Evolutionary conservation across 1,140 invertebrate species (phyloP), one percentile per base, ranked within the genome.

Genomic region (Eumeta japonica): DNA sequence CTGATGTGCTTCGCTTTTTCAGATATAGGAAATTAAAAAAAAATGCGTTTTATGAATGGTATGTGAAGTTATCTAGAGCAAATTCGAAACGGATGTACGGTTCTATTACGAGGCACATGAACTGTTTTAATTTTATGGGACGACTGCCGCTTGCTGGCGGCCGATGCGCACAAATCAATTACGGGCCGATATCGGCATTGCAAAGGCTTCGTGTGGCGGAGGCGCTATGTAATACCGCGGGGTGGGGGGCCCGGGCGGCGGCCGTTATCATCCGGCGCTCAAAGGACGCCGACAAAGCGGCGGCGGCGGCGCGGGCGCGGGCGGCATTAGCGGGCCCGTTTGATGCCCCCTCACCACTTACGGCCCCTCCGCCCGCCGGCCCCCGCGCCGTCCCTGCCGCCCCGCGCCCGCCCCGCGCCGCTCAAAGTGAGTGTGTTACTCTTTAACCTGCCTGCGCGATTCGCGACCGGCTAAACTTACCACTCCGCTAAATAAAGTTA

Each of bases 401-500:
- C 14, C 43, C 43, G 55, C 48, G 47, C 43, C 45, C 41, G 37
- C 43, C 47, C 57, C 38, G 45, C n/a, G n/a, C n/a, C n/a, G 62
- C 59, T 59, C 68, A 71, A 66, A 71, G 65, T 60, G 63, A 70
- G 68, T 68, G 65, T 73, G 68, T 73, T 73, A 73, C 68, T 73
- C 64, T 73, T 73, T 73, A 73, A 73, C 68, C 68, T n/a, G n/a
- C n/a, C n/a, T 73, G 68, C 61, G 62, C 67, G 65, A 73, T 66
- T 67, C 64, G 65, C 68, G 65, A 73, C 62, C 64, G 65, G 65
- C 68, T 73, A 73, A 73, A 70, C 68, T 73, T 73, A 73, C 65
- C 68, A 73, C 68, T 73, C 64, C 56, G 68, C 68, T 73, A 73
- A 73, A 73, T 73, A 73, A 73, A 73, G 66, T 73, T 73, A 70